Evolutionary conservation across 1,140 invertebrate species (phyloP).

Genomic region (Globodera ellingtonae): DNA sequence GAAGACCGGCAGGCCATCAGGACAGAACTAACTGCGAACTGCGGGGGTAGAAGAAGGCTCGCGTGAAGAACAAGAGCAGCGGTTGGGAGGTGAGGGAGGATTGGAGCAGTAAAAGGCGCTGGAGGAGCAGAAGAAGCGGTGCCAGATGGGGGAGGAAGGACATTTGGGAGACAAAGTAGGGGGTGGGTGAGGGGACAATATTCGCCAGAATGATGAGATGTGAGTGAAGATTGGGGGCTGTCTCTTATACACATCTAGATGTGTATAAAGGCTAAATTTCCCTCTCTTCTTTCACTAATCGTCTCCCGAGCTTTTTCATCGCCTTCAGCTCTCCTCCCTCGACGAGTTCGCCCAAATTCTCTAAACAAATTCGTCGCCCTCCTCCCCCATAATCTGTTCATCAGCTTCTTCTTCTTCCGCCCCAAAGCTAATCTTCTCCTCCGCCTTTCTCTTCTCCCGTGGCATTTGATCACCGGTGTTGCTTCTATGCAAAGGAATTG

Average conservation of each 20-base stretch:
- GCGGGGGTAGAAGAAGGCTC: slow-evolving; percentile 5
- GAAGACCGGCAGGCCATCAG: too few relatives aligned
- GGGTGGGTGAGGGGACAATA: not conserved
- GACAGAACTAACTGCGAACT: not conserved
- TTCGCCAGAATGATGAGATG: not conserved
- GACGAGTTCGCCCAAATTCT: not conserved
- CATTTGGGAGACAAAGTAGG: too few relatives aligned
- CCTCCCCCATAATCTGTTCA: not conserved
- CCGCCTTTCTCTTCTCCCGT: too few relatives aligned
- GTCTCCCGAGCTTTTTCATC: not conserved
- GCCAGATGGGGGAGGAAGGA: not conserved
- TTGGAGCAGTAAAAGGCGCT: not conserved
- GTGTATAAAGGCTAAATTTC: too few relatives aligned
- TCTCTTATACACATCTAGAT: too few relatives aligned
- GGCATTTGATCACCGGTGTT: not conserved
- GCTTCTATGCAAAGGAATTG: not conserved
- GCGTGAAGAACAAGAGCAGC: not conserved
- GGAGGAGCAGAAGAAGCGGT: not conserved
- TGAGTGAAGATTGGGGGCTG: not conserved
- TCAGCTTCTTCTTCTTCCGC: not conserved
- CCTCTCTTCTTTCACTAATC: not conserved
- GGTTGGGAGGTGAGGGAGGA: not conserved
- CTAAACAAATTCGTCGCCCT: not conserved
- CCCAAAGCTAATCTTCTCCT: too few relatives aligned
- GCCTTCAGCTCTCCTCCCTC: not conserved